Base-by-base conservation (phyloP, 2,888 invertebrate species). In the Adelphocoris suturalis region DNA sequence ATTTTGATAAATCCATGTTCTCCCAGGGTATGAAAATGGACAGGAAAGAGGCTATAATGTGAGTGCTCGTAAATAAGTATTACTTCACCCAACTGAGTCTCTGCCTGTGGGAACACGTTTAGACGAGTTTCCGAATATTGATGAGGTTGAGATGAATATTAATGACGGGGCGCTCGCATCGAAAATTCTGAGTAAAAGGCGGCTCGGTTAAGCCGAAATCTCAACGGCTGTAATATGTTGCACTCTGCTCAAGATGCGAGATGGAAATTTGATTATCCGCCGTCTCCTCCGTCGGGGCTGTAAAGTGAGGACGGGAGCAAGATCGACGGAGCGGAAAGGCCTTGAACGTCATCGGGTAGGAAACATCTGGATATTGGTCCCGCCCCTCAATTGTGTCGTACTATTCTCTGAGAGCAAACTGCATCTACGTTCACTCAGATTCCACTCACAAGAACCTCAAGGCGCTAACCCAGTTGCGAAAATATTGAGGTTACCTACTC, bases 171-270 rank as follows among this genome's bases (percentile, higher is more conserved):
- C 68, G 23, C 68, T 68, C 68, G 23, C 23, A 68, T 68, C 68
- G 68, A 68, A 68, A 68, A 68, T 68, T 68, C 68, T 13, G 68
- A 68, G 68, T 68, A 68, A 68, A 68, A 68, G 23, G 68, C 68
- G 68, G 23, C 68, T 61, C 16, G 61, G n/a, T 23, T 23, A 27
- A 19, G 68, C 68, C 23, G n/a, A 68, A 27, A 68, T 68, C 68
- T 68, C 68, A 68, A 23, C 68, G 23, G 68, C 68, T 27, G 23
- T 68, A 68, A 68, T 57, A n/a, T 68, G n/a, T 68, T 12, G n/a
- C 12, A n/a, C n/a, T 12, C n/a, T 12, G 68, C 19, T n/a, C n/a
- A 68, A 19, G 19, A n/a, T 12, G 19, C 68, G 68, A 19, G 23
- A 68, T 12, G 27, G 68, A 68, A 68, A 19, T 68, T 68, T 68